phyloP scores from a whole-genome alignment of 2,797 vertebrate species.

The Parauchenoglanis ngamensis region DNA sequence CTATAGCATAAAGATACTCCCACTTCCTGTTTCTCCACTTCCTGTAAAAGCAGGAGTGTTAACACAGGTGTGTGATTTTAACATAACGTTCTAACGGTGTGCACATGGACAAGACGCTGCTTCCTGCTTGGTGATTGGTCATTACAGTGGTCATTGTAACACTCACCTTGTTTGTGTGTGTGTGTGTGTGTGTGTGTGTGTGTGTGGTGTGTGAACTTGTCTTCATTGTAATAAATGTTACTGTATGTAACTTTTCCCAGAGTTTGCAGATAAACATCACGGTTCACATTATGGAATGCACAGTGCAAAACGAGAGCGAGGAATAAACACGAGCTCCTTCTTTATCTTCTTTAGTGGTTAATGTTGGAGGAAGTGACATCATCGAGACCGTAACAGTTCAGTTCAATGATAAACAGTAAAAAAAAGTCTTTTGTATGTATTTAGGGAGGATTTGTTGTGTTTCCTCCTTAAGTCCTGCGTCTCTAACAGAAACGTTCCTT shows the following conservation, averaged over 20 bases:
- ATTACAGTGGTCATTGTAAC: not conserved
- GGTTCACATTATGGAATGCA: slow-evolving; percentile 84
- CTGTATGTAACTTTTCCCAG: slow-evolving; percentile 64
- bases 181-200: slow-evolving; percentile 14
- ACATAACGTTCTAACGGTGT: not conserved
- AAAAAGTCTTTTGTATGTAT: not conserved
- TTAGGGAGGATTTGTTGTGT: not conserved
- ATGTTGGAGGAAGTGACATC: slow-evolving; percentile 54
- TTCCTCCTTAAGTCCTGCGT: not conserved
- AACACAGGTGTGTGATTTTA: not conserved
- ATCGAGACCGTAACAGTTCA: slow-evolving; percentile 25
- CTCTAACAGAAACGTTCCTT: slow-evolving; percentile 7
- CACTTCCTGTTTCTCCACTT: slow-evolving; percentile 4
- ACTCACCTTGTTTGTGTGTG: not conserved
- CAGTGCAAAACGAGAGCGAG: slow-evolving; percentile 74
- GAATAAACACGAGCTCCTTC: slow-evolving; percentile 35
- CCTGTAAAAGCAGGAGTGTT: not conserved
- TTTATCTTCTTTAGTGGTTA: slow-evolving; percentile 61
- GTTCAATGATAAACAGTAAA: slow-evolving; percentile 2
- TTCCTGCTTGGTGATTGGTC: slow-evolving; percentile 1
- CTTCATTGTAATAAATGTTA: slow-evolving; percentile 11
- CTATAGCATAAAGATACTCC: not conserved
- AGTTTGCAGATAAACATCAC: slow-evolving; percentile 72
- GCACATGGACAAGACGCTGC: not conserved
- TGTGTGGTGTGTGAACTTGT: not conserved